phyloP scores from a whole-genome alignment of 2,797 vertebrate species.

The Lutra lutra region DNA sequence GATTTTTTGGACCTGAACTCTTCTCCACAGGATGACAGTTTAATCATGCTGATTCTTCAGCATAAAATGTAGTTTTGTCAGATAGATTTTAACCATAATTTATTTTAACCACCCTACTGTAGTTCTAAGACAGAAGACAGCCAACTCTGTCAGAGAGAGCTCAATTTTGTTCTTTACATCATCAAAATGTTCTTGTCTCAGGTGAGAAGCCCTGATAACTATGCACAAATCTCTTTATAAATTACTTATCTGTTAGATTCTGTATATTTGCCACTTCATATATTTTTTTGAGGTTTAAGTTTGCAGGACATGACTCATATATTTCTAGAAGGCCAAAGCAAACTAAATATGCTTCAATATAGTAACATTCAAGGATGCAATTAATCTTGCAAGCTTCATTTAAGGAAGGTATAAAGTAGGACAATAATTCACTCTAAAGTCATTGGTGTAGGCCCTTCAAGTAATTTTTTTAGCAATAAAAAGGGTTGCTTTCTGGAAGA shows the following conservation, averaged over 20 bases:
- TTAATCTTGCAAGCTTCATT: constrained; percentile 73
- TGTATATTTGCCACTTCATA: not conserved
- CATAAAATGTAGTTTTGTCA: constrained; percentile 56
- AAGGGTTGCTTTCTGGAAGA: constrained; percentile 32
- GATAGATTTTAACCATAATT: constrained; percentile 60
- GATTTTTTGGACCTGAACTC: constrained; percentile 47
- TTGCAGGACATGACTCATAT: constrained; percentile 58
- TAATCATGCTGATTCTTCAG: constrained; percentile 53
- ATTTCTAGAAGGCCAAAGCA: constrained; percentile 69
- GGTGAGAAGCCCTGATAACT: not conserved
- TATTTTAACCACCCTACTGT: constrained; percentile 41
- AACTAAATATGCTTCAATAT: constrained; percentile 36
- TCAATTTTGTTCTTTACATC: constrained; percentile 58
- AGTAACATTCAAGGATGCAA: constrained; percentile 52
- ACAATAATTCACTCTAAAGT: constrained; percentile 67
- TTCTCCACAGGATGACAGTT: constrained; percentile 57
- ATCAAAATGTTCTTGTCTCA: constrained; percentile 52
- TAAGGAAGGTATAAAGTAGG: constrained; percentile 40
- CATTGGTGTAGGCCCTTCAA: constrained; percentile 21
- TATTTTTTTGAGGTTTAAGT: constrained; percentile 39
- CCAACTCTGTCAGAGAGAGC: not conserved
- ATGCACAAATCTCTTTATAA: constrained; percentile 33
- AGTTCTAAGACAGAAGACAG: constrained; percentile 46
- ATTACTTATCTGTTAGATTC: constrained; percentile 50
- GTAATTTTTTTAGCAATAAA: constrained; percentile 62